Base-by-base conservation (phyloP, 2,797 vertebrate species). In the Mallotus villosus region DNA sequence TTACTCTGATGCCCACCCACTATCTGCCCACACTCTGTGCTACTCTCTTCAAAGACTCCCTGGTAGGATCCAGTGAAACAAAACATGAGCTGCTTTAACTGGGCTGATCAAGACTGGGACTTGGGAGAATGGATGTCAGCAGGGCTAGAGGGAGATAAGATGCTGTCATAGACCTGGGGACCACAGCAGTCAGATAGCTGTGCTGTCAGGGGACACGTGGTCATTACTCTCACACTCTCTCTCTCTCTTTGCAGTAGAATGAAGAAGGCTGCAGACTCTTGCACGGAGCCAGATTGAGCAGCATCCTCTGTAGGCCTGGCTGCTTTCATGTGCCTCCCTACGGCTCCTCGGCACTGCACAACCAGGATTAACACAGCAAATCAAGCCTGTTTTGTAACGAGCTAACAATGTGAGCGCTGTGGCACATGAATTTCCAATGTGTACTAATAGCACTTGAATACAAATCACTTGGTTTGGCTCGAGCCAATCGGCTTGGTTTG, bases 361-460 rank as follows among this genome's bases (percentile, higher is more conserved):
- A 87, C 83, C 68, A 84, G 77, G 87, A 90, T 87, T 88, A 83
- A 72, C 71, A 68, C 57, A 68, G 72, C 68, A 74, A 76, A 32
- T 19, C 80, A 76, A 80, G 72, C 72, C 63, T 58, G 24, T 80
- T 81, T 74, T 82, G 81, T 79, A 76, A 76, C 76, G 73, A 21
- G 34, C 70, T 77, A 24, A 70, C 76, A 53, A 73, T 61, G 57
- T 72, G 41, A 46, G 41, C 41, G 11, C 41, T 46, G 41, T 46
- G 41, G 41, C 41, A 46, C 41, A 46, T 46, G 9, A 46, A 46
- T 46, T 46, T 46, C 57, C 29, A 49, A 7, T 32, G 16, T 63
- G 61, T 5, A 73, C 66, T 6, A 29, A 41, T 78, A 72, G 79
- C 72, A 75, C 75, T 73, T 77, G 77, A 88, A 88, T 81, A 80